Base-by-base conservation (phyloP, 2,888 invertebrate species). In the Plagiodera versicolora region DNA sequence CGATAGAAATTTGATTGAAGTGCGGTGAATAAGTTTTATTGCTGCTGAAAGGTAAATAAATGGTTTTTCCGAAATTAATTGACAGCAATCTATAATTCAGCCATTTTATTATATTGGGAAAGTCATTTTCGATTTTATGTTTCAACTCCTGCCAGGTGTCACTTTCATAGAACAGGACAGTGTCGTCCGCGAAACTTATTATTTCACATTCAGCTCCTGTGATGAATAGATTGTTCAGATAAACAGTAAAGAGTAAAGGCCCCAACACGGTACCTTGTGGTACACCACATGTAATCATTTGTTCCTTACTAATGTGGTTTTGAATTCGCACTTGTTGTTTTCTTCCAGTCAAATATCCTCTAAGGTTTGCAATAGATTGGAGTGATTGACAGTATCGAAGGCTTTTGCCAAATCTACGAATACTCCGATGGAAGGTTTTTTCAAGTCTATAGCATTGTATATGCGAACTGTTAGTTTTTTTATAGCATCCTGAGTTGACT, bases 91-190 rank as follows among this genome's bases (percentile, higher is more conserved):
- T 53, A 30, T 14, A 35, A 53, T 47, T 30, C 45, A 49, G 35
- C 50, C 56, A 56, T n/a, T 60, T 16, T 18, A 39, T 56, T 19
- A 56, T 20, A 28, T 18, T 35, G 10, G 39, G 19, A 35, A 55
- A 55, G 47, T 60, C 56, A 28, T 39, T 20, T 47, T 39, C 50
- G 16, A 39, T 18, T 14, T 19, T 39, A 19, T 9, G 14, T 32
- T 60, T 60, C 45, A 60, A 30, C 3, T 44, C 11, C 32, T 56
- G 24, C 51, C 60, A 60, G 28, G 60, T 50, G 11, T 48, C 39
- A 16, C 16, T 55, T 46, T 50, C 44, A 45, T 54, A 55, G 8
- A 60, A 49, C 14, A 60, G 6, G 8, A 20, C 45, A 2, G 45
- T 54, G 17, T 54, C 54, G 17, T 54, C 45, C 24, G 55, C 47